These are phyloP conservation scores for Lordiphosa clarofinis DNA, from an alignment of 1,140 invertebrate species.

Conservation along the genomic window DNA sequence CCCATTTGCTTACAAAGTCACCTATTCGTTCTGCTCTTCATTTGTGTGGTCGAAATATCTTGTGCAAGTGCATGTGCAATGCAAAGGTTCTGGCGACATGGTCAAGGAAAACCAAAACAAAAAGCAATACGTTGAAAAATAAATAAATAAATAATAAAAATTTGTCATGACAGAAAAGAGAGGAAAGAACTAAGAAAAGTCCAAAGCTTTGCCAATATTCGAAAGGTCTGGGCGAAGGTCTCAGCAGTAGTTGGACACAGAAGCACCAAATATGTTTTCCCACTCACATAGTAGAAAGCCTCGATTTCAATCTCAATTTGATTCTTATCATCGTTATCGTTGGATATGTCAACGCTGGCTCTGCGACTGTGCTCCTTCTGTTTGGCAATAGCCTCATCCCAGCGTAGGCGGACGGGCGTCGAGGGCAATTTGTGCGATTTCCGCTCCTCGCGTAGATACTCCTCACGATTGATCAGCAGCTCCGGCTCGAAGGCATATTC, in stretches of 20 bases:
- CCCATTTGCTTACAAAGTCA: too few species aligned
- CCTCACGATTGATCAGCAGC: conserved; percentile 74
- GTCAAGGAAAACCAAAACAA: too few species aligned
- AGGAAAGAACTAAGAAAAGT: too few species aligned
- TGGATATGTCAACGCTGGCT: conserved; percentile 42
- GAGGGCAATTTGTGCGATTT: conserved; percentile 42
- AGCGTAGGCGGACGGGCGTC: conserved; percentile 61
- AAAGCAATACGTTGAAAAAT: too few species aligned
- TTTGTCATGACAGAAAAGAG: too few species aligned
- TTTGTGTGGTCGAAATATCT: too few species aligned
- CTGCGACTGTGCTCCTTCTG: conserved; percentile 60
- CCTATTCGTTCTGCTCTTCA: too few species aligned
- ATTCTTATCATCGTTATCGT: conserved; percentile 67
- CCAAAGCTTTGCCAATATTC: too few species aligned
- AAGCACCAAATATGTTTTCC: neutral
- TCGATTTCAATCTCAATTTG: conserved; percentile 78
- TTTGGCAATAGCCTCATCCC: conserved; percentile 69
- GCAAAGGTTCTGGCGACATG: too few species aligned
- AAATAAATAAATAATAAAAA: too few species aligned
- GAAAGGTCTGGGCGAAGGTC: conserved; percentile 27
- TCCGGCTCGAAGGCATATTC: conserved; percentile 79
- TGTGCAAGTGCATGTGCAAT: too few species aligned
- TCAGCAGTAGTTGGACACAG: neutral
- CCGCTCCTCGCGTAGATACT: conserved; percentile 67
- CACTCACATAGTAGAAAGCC: conserved; percentile 79